Conservation (phyloP, 2,113 vertebrate species). For the Strix aluco region DNA sequence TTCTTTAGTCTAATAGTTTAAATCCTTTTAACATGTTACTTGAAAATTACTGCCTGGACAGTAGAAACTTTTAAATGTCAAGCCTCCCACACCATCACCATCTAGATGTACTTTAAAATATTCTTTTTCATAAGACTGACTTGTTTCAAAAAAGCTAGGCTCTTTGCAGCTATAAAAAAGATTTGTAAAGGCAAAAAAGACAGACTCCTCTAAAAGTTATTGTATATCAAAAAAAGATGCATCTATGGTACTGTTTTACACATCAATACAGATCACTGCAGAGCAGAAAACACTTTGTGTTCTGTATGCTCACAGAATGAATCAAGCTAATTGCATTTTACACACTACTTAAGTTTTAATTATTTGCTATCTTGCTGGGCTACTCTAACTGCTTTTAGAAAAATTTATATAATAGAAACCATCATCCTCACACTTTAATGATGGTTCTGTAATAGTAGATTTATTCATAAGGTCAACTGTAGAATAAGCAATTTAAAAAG, state of each 20-base stretch:
- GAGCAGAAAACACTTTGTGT: not conserved
- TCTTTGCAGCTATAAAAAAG: slow-evolving; percentile 30
- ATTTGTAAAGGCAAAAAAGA: not conserved
- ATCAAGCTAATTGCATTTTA: not conserved
- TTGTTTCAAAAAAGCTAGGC: not conserved
- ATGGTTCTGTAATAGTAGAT: not conserved
- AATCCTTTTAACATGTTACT: slow-evolving; percentile 6
- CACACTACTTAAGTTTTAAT: not conserved
- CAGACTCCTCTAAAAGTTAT: not conserved
- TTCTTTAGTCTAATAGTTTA: slow-evolving; percentile 13
- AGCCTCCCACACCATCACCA: not conserved
- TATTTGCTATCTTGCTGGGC: not conserved
- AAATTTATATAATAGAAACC: not conserved
- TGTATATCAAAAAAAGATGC: not conserved
- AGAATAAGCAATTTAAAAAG: not conserved
- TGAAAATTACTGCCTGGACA: slow-evolving; percentile 42
- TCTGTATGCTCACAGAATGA: not conserved
- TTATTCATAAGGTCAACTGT: not conserved
- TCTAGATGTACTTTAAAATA: not conserved
- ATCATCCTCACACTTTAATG: not conserved
- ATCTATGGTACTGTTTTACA: not conserved
- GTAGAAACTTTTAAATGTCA: slow-evolving; percentile 51
- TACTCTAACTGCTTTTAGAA: not conserved
- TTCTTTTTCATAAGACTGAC: not conserved
- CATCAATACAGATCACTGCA: not conserved